Evolutionary conservation across 2,113 vertebrate genomes (phyloP).

Genomic region (Bolborhynchus lineola): DNA sequence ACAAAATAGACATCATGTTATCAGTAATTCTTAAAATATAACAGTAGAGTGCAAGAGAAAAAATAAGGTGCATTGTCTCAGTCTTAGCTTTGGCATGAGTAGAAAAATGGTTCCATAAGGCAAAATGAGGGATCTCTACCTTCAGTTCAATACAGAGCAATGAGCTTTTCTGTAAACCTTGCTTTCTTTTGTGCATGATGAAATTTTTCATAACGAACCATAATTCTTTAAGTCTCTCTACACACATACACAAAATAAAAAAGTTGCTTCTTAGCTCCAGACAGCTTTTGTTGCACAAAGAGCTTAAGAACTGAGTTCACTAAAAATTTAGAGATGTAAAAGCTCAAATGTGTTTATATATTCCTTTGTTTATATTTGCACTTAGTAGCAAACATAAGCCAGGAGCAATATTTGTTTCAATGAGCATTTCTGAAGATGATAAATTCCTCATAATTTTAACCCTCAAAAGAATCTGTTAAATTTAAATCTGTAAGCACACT

Average conservation of each 20-base stretch:
- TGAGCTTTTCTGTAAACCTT: neutral
- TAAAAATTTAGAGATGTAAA: neutral
- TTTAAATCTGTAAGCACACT: neutral
- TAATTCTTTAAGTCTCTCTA: neutral
- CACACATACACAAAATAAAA: neutral
- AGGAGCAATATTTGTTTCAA: neutral
- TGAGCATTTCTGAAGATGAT: neutral
- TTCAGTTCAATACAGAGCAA: neutral
- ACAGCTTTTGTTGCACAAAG: neutral
- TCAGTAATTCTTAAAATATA: neutral
- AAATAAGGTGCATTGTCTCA: neutral
- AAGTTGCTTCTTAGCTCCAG: neutral
- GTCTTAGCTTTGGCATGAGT: neutral
- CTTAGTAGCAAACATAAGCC: neutral
- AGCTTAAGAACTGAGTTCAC: neutral
- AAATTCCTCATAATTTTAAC: neutral
- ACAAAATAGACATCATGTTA: neutral
- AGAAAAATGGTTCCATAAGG: neutral
- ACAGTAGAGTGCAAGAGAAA: neutral
- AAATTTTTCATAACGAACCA: neutral
- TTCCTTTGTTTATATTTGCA: neutral
- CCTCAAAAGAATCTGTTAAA: neutral
- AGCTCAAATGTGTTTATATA: neutral
- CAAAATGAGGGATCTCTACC: neutral
- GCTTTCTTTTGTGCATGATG: neutral